Evolutionary conservation across 1,140 invertebrate genomes (phyloP), one percentile per base, ranked within the genome.

Genomic region (Reticulitermes speratus): DNA sequence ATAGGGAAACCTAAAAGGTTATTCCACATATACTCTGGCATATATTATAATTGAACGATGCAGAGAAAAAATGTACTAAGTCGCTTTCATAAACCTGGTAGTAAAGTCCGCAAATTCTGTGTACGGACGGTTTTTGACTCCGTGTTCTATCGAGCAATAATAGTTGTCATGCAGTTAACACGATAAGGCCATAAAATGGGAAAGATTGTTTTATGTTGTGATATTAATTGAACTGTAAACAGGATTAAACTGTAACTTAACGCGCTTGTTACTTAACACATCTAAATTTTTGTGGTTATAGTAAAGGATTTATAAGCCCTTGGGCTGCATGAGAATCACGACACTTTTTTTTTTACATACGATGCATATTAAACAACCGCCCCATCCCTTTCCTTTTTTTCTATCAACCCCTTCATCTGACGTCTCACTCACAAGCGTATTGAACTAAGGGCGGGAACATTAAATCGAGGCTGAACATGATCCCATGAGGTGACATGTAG

Each of bases 401-500:
- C 25, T 84, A 25, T 84, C 25, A 75, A n/a, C 65, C 65, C 65
- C n/a, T 75, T 75, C 65, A 75, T 75, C 65, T 75, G n/a, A 75
- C 65, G 65, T 75, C 65, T 75, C 65, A 75, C 65, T 75, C 65
- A 30, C 65, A 75, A 75, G 25, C 83, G 83, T 25, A 84, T 52
- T 44, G 83, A 44, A 84, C 23, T 84, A 44, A 52, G 48, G 83
- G 83, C 32, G 48, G 83, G 83, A 44, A 32, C 83, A 45, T 84
- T 84, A 84, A 84, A 84, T 84, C n/a, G 83, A 84, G 83, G 44
- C 44, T 25, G 83, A 84, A 84, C 83, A 84, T 84, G 83, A 84
- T 84, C 83, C 83, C 25, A 84, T 84, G 83, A 84, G 65, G 83
- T 84, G 83, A 84, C 83, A 44, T 84, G 83, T 84, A 84, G 83